phyloP scores from a whole-genome alignment of 2,113 vertebrate species.

The Loxodonta africana region DNA sequence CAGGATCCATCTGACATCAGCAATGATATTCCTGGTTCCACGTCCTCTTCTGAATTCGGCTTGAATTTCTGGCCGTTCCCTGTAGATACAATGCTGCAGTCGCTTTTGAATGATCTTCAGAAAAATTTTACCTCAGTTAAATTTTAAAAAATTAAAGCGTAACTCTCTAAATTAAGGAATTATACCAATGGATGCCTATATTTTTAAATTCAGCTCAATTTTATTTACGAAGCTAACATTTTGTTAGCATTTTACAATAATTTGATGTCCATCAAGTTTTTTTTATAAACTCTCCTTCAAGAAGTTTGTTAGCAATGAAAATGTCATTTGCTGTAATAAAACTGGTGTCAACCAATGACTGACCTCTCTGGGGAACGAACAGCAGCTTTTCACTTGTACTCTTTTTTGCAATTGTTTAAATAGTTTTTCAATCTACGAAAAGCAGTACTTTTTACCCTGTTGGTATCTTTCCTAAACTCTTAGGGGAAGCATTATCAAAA shows the following conservation, averaged over 20 bases:
- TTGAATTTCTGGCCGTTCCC: no score
- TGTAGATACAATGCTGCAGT: no score
- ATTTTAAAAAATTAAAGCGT: background rate
- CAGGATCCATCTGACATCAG: no score
- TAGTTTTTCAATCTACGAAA: conserved; percentile 37
- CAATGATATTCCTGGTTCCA: no score
- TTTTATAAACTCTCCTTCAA: conserved; percentile 29
- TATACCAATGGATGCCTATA: background rate
- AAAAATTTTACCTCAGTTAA: background rate
- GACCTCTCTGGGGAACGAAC: background rate
- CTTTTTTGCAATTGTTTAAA: conserved; percentile 41
- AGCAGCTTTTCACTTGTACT: background rate
- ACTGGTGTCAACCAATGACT: background rate
- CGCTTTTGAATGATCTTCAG: no score
- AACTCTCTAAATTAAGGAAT: background rate
- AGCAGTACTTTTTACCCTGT: conserved; percentile 54
- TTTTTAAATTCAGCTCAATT: conserved; percentile 29
- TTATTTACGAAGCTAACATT: background rate
- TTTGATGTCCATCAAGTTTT: background rate
- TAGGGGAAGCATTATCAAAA: conserved; percentile 52
- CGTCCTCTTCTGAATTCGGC: no score
- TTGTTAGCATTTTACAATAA: conserved; percentile 20
- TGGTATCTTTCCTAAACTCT: conserved; percentile 57
- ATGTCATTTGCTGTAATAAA: background rate
- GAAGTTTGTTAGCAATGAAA: conserved; percentile 14